Conservation (phyloP, 2,113 vertebrate genomes). For the Lethenteron reissneri region DNA sequence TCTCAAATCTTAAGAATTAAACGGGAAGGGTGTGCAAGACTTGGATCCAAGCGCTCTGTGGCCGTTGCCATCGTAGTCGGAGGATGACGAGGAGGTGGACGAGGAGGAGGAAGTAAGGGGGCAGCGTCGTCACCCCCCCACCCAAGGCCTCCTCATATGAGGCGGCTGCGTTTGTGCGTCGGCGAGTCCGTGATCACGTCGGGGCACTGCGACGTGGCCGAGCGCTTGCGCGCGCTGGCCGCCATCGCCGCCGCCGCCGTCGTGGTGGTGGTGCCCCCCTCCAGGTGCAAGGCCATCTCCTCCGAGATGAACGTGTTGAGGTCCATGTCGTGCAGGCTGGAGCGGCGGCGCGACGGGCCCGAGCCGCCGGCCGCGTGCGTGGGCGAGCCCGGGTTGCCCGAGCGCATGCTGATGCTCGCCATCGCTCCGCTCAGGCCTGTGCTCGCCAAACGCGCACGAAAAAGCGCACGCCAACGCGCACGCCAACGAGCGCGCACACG, state of each 20-base stretch:
- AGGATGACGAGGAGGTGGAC: too few relatives aligned
- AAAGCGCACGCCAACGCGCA: too few relatives aligned
- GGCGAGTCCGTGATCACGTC: conserved; percentile 8
- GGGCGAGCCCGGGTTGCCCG: conserved; percentile 8
- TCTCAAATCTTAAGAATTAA: too few relatives aligned
- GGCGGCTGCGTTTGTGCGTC: conserved; percentile 10
- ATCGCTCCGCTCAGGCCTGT: conserved; percentile 9
- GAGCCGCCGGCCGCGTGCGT: conserved; percentile 5
- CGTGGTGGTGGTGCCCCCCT: neutral
- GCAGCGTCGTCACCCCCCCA: too few relatives aligned
- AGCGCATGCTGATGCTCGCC: conserved; percentile 9
- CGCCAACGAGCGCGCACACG: too few relatives aligned
- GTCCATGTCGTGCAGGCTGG: conserved; percentile 10
- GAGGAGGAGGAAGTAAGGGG: too few relatives aligned
- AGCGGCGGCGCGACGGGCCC: conserved; percentile 3
- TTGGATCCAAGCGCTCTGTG: too few relatives aligned
- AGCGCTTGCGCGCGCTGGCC: conserved; percentile 7
- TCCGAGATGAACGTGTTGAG: conserved; percentile 10
- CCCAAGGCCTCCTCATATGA: conserved; percentile 3
- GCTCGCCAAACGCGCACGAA: too few relatives aligned
- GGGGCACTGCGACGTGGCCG: conserved; percentile 7
- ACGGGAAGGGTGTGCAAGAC: too few relatives aligned
- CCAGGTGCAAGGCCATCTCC: conserved; percentile 9
- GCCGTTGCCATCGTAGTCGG: too few relatives aligned
- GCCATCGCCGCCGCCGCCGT: neutral